Conservation (phyloP, 1,140 invertebrate genomes). For the Trichomalopsis sarcophagae region DNA sequence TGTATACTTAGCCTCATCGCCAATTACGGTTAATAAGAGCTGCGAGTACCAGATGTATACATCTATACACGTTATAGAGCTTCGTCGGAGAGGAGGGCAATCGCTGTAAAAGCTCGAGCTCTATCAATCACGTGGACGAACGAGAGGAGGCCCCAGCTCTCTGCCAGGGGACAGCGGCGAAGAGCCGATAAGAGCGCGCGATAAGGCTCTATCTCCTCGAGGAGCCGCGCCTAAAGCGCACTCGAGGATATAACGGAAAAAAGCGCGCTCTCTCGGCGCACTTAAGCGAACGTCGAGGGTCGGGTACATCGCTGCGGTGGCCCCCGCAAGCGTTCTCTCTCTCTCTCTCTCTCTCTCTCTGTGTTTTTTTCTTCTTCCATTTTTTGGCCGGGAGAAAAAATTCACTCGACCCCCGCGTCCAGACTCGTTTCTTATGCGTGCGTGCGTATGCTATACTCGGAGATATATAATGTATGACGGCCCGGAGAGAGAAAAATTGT, state of each 20-base stretch:
- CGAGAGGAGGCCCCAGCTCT: slow-evolving; percentile 7
- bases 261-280: neutral
- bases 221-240: neutral
- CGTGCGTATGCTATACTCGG: neutral
- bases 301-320: neutral
- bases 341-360: no score
- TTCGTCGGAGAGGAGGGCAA: slow-evolving; percentile 55
- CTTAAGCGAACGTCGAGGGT: neutral
- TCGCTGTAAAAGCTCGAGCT: slow-evolving; percentile 70
- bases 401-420: neutral
- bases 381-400: neutral
- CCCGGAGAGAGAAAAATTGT: slow-evolving; percentile 3
- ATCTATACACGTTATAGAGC: neutral
- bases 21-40: slow-evolving; percentile 65
- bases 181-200: neutral
- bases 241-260: neutral
- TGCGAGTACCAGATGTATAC: neutral
- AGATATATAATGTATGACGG: slow-evolving; percentile 2
- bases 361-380: neutral
- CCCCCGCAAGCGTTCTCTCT: neutral
- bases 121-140: slow-evolving; percentile 68
- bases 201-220: neutral
- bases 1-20: neutral
- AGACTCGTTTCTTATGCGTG: slow-evolving; percentile 8
- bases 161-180: slow-evolving; percentile 18